Evolutionary conservation across 2,888 invertebrate genomes (phyloP).

Genomic region (Apoda limacodes): DNA sequence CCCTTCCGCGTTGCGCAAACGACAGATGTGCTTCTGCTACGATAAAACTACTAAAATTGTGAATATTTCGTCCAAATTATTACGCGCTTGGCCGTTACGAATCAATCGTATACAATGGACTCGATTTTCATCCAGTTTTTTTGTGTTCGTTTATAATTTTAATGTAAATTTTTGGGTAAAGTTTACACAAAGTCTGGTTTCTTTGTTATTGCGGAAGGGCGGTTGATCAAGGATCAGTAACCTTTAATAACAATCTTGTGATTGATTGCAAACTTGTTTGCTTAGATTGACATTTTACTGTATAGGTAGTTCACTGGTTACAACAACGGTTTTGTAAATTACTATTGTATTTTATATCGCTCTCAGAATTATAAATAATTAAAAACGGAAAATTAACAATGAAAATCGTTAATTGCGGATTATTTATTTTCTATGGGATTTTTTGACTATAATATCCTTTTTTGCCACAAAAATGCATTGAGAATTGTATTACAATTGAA

Average conservation of each 20-base stretch:
- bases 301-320: too few relatives aligned
- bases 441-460: too few relatives aligned
- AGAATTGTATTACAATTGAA: too few relatives aligned
- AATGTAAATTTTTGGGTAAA: constrained; percentile 62
- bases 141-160: constrained; percentile 57
- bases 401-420: too few relatives aligned
- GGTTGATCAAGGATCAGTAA: constrained; percentile 53
- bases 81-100: constrained; percentile 65
- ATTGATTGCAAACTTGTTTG: constrained; percentile 68
- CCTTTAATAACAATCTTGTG: constrained; percentile 58
- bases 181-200: constrained; percentile 54
- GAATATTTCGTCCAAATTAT: constrained; percentile 67
- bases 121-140: constrained; percentile 56
- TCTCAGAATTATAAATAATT: too few relatives aligned
- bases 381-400: too few relatives aligned
- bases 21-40: constrained; percentile 52
- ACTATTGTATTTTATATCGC: too few relatives aligned
- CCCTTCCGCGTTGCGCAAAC: constrained; percentile 59
- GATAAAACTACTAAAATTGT: constrained; percentile 58
- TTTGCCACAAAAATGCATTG: too few relatives aligned
- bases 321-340: too few relatives aligned
- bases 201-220: constrained; percentile 45
- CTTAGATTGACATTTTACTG: constrained; percentile 43
- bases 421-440: too few relatives aligned
- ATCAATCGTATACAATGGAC: constrained; percentile 64